Base-by-base conservation (phyloP, 2,113 vertebrate genomes). In the Geococcyx californianus region DNA sequence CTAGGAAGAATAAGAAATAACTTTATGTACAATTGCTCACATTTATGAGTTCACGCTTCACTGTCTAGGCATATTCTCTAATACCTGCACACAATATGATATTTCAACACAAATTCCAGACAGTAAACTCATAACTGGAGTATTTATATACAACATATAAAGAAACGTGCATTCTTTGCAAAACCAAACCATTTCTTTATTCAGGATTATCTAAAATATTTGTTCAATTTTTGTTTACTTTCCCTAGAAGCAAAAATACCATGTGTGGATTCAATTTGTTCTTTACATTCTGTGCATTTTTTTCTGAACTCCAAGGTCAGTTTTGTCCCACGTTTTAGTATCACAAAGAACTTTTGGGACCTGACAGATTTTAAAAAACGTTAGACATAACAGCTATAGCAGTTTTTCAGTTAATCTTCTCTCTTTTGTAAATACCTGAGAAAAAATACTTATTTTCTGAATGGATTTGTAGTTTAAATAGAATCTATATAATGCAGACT, bases 41-140 rank as follows among this genome's bases (percentile, higher is more conserved):
- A 88, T 90, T 92, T 88, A 79, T 75, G 80, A 83, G 18, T 72
- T 92, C 91, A 90, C 73, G 81, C 51, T 95, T 95, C 76, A 87
- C 72, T 77, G 28, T 74, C 45, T 69, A 45, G 51, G 14, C 29
- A 49, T 80, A 80, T 81, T 91, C 68, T 74, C 13, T 84, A 81
- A 40, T 45, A 69, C 40, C 70, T 66, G n/a, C 4, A 58, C 38
- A 66, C 55, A 74, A 89, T 74, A 66, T 8, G 20, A 12, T 55
- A 92, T 67, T 92, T 64, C 54, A 70, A 72, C 47, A 78, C 3
- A 40, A 66, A 72, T 77, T 88, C 21, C n/a, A 92, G 18, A 28
- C 24, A 15, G 14, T 23, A 56, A 63, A 60, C 10, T 86, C 3
- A 52, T 36, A 44, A 88, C 52, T 16, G 5, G 16, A 73, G 52